These are phyloP conservation scores for Platycnemis pennipes DNA, from an alignment of 2,888 invertebrate species.

Conservation along the genomic window DNA sequence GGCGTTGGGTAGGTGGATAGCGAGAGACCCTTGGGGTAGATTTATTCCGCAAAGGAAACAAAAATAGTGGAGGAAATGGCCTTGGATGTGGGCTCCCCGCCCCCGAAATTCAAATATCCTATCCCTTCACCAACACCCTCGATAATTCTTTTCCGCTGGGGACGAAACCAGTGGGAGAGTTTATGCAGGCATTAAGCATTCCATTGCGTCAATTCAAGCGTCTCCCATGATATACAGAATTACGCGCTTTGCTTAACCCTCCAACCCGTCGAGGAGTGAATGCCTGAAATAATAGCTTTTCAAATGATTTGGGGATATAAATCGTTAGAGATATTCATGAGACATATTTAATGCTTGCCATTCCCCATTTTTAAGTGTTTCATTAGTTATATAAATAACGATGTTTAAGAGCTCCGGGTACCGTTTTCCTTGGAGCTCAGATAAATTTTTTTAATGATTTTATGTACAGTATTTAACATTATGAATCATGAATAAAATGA, in stretches of 20 bases:
- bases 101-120: slow-evolving; percentile 11
- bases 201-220: not conserved
- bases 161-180: not conserved
- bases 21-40: not conserved
- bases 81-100: not conserved
- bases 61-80: not conserved
- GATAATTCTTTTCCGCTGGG: not conserved
- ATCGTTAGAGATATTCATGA: too few species aligned
- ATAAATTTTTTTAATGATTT: too few species aligned
- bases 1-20: not conserved
- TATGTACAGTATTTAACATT: too few species aligned
- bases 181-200: not conserved
- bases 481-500: too few species aligned
- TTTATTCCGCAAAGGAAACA: not conserved
- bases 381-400: too few species aligned
- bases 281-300: not conserved
- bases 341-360: too few species aligned
- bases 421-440: too few species aligned
- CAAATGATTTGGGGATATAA: too few species aligned
- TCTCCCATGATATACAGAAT: not conserved
- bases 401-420: too few species aligned
- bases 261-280: not conserved
- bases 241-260: not conserved
- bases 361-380: too few species aligned
- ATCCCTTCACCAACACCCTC: not conserved